Conservation (phyloP, 2,888 invertebrate species). For the Plemyria rubiginata region DNA sequence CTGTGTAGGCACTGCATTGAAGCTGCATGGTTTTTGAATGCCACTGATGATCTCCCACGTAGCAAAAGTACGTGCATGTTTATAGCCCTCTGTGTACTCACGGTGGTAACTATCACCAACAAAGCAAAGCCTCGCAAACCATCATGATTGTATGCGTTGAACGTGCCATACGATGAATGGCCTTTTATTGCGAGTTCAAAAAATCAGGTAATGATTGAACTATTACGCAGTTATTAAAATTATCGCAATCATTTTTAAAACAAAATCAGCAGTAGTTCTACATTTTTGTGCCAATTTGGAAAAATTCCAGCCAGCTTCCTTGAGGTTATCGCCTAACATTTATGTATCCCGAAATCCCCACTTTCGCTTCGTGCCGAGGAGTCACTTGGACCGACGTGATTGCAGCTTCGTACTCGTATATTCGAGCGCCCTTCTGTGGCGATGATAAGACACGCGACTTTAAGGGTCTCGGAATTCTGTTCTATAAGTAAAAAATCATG, state of each 20-base stretch:
- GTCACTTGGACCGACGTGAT: slow-evolving; percentile 14
- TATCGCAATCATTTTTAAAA: too few species aligned
- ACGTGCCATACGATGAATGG: too few species aligned
- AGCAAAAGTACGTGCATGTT: too few species aligned
- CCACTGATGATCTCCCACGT: too few species aligned
- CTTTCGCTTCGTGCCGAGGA: background rate
- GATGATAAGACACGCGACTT: slow-evolving; percentile 58
- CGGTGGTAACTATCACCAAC: too few species aligned
- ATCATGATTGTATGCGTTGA: too few species aligned
- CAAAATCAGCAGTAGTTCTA: too few species aligned
- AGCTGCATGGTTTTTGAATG: background rate
- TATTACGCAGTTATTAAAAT: too few species aligned
- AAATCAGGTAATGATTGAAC: too few species aligned
- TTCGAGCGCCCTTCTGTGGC: slow-evolving; percentile 51
- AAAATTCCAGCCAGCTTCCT: background rate
- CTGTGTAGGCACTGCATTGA: background rate
- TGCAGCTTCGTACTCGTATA: slow-evolving; percentile 23
- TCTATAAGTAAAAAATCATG: background rate
- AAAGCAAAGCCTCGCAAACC: too few species aligned
- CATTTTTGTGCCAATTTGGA: background rate
- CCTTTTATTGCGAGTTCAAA: too few species aligned
- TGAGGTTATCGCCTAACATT: background rate
- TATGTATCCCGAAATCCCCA: background rate
- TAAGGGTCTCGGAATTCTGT: background rate
- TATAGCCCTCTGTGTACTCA: too few species aligned